Evolutionary conservation across 1,140 invertebrate species (phyloP).

Genomic region (Cydia splendana): DNA sequence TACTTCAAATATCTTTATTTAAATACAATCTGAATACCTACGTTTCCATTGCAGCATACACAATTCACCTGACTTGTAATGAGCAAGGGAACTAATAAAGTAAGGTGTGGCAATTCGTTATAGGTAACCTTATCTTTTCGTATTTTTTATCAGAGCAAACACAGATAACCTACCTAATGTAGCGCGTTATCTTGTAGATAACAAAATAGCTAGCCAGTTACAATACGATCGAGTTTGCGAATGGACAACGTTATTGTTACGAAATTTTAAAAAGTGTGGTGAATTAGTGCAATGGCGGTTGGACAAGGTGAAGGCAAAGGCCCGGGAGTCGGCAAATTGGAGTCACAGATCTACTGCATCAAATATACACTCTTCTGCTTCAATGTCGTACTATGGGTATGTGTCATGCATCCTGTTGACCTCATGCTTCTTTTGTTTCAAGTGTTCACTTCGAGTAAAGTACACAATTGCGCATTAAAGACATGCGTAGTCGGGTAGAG

Average conservation of each 20-base stretch:
- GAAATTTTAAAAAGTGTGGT: constrained; percentile 49
- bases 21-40: not conserved
- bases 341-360: constrained; percentile 84
- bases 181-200: constrained; percentile 62
- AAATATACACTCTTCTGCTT: constrained; percentile 87
- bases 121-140: constrained; percentile 55
- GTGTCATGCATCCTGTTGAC: constrained; percentile 50
- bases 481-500: too few species aligned
- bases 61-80: constrained; percentile 15
- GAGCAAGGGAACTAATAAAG: constrained; percentile 18
- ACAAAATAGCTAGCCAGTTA: constrained; percentile 51
- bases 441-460: not conserved
- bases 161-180: constrained; percentile 72
- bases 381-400: constrained; percentile 85
- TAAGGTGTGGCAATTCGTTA: constrained; percentile 70
- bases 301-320: constrained; percentile 71
- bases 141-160: constrained; percentile 70
- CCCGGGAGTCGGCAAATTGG: constrained; percentile 78
- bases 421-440: constrained; percentile 35
- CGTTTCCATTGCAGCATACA: not conserved
- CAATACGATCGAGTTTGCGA: constrained; percentile 54
- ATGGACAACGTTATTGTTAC: constrained; percentile 43
- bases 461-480: too few species aligned
- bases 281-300: constrained; percentile 66
- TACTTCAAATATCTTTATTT: not conserved